phyloP scores from a whole-genome alignment of 2,888 invertebrate genomes.

The Furcula furcula region DNA sequence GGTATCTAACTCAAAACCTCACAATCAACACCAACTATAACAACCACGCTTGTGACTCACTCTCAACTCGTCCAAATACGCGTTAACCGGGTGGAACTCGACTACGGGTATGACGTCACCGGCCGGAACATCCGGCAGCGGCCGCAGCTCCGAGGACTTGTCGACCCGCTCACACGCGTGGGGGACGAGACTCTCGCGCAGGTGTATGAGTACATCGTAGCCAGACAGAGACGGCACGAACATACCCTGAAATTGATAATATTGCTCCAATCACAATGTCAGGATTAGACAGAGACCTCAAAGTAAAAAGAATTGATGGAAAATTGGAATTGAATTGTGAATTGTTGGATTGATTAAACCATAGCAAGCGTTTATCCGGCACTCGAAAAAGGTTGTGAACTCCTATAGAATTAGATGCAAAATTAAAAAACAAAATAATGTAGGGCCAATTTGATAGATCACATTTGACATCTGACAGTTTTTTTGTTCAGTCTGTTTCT shows the following conservation, averaged over 20 bases:
- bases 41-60: slow-evolving; percentile 71
- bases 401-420: too few relatives aligned
- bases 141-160: slow-evolving; percentile 18
- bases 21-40: background rate
- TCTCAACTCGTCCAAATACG: slow-evolving; percentile 87
- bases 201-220: slow-evolving; percentile 89
- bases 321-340: too few relatives aligned
- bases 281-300: too few relatives aligned
- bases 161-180: slow-evolving; percentile 56
- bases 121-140: slow-evolving; percentile 20
- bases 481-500: too few relatives aligned
- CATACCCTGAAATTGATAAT: slow-evolving; percentile 38
- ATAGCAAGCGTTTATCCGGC: too few relatives aligned
- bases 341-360: too few relatives aligned
- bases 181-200: slow-evolving; percentile 76
- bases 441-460: too few relatives aligned
- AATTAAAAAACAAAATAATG: too few relatives aligned
- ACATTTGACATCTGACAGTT: too few relatives aligned
- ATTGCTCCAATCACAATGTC: too few relatives aligned
- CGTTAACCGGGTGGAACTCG: slow-evolving; percentile 88
- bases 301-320: too few relatives aligned
- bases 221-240: slow-evolving; percentile 74
- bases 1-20: background rate
- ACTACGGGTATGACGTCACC: slow-evolving; percentile 84
- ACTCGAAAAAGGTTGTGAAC: too few relatives aligned